Evolutionary conservation across 2,888 invertebrate genomes (phyloP), one percentile per base, ranked within the genome.

Genomic region (Lydus trimaculatus): DNA sequence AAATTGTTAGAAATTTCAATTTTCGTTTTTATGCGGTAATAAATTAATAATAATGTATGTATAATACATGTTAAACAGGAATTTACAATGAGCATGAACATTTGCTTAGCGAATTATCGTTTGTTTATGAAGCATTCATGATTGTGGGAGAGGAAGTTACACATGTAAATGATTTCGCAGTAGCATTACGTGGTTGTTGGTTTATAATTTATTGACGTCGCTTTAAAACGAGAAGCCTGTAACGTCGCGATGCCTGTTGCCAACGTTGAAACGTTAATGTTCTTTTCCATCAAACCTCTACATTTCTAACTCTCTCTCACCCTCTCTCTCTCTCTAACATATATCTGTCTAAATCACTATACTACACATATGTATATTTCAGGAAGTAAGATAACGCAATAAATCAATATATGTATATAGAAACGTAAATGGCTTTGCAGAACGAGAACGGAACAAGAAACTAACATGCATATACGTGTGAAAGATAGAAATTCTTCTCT

Each of bases 371-470:
- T 72, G 68, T 72, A 73, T 70, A 68, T 69, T 69, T 72, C 70
- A 71, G 75, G 74, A 75, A 78, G 75, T 71, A 72, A 75, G 78
- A 78, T 80, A 79, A 80, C 77, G 75, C 75, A 79, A 81, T 81
- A 80, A 81, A 81, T 81, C 80, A 80, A 81, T 80, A 80, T 75
- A 77, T 43, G n/a, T n/a, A n/a, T n/a, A 39, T 33, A 33, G 33
- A 36, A 43, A 17, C 43, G 43, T 43, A 43, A 43, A 48, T 48
- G 72, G 75, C 72, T 64, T 63, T 65, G 39, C 58, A 62, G 58
- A 58, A 61, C 63, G 66, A 66, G 64, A 58, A 75, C 73, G 74
- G 76, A 75, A 76, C 73, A 74, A 72, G 77, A 78, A 76, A 71
- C 67, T 36, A 36, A 36, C 70, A 68, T 58, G 52, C 25, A 52